These are phyloP conservation scores for cat (Felis catus) DNA, from an alignment of 2,113 vertebrate species.

Conservation along the genomic window DNA sequence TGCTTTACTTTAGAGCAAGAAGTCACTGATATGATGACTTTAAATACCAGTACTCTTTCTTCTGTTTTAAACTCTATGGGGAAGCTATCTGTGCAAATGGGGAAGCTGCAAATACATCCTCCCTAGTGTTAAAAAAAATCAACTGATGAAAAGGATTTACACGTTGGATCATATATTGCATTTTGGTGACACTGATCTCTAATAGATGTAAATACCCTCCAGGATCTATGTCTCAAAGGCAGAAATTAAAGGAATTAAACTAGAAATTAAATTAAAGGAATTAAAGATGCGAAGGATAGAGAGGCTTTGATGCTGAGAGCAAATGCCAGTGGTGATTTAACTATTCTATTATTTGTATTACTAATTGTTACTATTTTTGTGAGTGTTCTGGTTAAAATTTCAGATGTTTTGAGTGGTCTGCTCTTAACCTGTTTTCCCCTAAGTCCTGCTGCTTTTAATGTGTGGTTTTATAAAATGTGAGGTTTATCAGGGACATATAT, in stretches of 20 bases:
- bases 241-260: neutral
- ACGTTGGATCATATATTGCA: neutral
- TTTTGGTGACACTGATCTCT: neutral
- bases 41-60: neutral
- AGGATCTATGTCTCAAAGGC: neutral
- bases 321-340: neutral
- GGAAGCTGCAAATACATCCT: neutral
- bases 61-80: neutral
- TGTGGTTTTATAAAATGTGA: neutral
- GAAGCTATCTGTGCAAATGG: neutral
- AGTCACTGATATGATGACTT: neutral
- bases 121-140: neutral
- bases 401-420: neutral
- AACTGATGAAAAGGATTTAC: neutral
- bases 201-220: neutral
- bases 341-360: neutral
- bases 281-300: neutral
- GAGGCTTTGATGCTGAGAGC: neutral
- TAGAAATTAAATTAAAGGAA: neutral
- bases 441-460: slow-evolving; percentile 10
- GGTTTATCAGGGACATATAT: neutral
- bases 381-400: neutral
- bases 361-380: slow-evolving; percentile 31
- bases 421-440: neutral
- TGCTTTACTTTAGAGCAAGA: neutral